Percentiles rank a stretch among this genome's conserved stretches.
Evolutionary conservation across 2,113 vertebrate species (phyloP).

Genomic region (Brevimyrus niger): DNA sequence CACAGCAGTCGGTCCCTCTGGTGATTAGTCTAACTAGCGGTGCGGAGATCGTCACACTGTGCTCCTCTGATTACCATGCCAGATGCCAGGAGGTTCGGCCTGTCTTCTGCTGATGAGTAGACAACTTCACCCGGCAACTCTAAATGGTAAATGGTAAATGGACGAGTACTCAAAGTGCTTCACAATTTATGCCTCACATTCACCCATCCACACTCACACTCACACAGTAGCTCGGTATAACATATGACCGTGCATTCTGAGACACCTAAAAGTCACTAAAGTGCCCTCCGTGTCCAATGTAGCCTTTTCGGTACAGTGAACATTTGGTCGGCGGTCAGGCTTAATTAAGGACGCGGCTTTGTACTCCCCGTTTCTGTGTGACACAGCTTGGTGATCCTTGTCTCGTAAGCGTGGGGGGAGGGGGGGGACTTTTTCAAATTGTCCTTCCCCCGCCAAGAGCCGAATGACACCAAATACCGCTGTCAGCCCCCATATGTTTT

Average conservation of each 20-base stretch:
- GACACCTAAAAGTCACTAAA: neutral
- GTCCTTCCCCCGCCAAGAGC: neutral
- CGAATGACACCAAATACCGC: neutral
- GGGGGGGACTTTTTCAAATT: neutral
- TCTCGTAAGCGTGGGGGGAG: neutral
- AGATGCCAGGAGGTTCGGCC: neutral
- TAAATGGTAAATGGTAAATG: too few relatives aligned
- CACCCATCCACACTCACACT: too few relatives aligned
- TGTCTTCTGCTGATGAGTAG: neutral
- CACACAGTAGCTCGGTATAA: neutral
- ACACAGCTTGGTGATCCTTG: neutral
- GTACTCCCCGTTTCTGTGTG: neutral
- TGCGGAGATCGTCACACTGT: neutral
- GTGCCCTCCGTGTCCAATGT: neutral
- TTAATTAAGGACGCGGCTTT: neutral
- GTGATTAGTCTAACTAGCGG: constrained; percentile 16
- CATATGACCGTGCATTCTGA: neutral
- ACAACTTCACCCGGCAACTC: neutral
- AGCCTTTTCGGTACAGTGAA: neutral
- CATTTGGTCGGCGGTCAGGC: neutral
- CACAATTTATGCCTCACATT: too few relatives aligned
- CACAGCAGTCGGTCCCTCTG: constrained; percentile 3
- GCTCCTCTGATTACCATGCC: neutral
- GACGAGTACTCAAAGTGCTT: too few relatives aligned
- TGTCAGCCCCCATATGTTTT: neutral